Evolutionary conservation across 2,888 invertebrate genomes (phyloP), one percentile per base, ranked within the genome.

Genomic region (Aphidius colemani): DNA sequence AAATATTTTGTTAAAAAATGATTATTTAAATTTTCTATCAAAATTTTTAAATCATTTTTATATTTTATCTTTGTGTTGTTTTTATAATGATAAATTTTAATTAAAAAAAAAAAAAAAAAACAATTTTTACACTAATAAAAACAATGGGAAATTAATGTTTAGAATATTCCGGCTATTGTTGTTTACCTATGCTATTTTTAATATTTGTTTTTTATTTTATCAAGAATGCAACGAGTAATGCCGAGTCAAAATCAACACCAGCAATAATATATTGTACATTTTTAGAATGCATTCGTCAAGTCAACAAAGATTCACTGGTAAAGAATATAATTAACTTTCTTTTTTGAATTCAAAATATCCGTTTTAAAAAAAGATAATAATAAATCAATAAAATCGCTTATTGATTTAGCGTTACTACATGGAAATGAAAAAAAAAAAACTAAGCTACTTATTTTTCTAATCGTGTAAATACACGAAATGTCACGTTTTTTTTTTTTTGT

Each of bases 251-350:
- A 30, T 50, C 63, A 3, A 76, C 65, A 60, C 72, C 78, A 7
- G 68, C 68, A 30, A 69, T 70, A 59, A 69, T 80, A 45, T 79
- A 80, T 64, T 80, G 79, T 68, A 76, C 78, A 18, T 80, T 80
- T 64, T 68, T 80, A 61, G 78, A 80, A 62, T 80, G 79, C 67
- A 69, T 80, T 58, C 77, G 79, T 44, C 78, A 78, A 72, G 79
- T 78, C 57, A 80, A 79, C 72, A 80, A 79, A 66, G 71, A 79
- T 59, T 71, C 59, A 61, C 66, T 80, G 75, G 79, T 80, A 75
- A 77, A 39, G 57, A 55, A 2, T 18, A 46, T 18, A 41, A 30
- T 30, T 18, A 1, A 18, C 13, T 13, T 13, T 13, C 2, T 13
- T 18, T 18, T 18, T 18, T 1, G 2, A 18, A 18, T 18, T 18